phyloP scores from a whole-genome alignment of 64 coral and sea anemone species.

The Montipora foliosa region DNA sequence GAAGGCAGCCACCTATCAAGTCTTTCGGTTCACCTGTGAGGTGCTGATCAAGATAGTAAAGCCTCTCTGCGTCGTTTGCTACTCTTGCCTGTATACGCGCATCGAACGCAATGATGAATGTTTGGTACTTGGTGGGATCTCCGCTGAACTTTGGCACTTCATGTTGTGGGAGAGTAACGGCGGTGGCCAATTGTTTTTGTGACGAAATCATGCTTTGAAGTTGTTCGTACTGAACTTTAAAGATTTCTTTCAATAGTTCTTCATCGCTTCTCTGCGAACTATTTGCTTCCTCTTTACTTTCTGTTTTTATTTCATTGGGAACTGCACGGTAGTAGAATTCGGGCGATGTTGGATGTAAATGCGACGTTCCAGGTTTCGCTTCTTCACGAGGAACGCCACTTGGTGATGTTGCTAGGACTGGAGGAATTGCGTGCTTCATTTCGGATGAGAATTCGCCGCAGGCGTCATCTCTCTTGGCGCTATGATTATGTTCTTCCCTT shows the following conservation, averaged over 20 bases:
- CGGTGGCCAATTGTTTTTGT: constrained; percentile 15
- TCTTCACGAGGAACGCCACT: too few relatives aligned
- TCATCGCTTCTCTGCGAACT: background rate
- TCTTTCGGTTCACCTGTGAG: constrained; percentile 28
- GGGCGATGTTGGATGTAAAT: background rate
- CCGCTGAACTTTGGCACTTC: constrained; percentile 18
- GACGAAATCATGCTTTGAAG: background rate
- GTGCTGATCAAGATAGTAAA: constrained; percentile 49
- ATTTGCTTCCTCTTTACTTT: background rate
- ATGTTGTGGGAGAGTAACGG: background rate
- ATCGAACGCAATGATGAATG: constrained; percentile 52
- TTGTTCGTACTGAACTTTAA: background rate
- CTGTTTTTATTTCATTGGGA: background rate
- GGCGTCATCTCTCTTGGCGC: background rate
- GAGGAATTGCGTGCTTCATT: too few relatives aligned
- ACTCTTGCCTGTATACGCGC: constrained; percentile 19
- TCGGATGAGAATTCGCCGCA: background rate
- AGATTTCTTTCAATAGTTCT: background rate
- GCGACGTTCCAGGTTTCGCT: too few relatives aligned
- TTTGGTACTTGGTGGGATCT: background rate
- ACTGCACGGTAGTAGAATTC: background rate
- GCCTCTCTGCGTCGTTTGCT: background rate
- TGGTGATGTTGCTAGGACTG: too few relatives aligned
- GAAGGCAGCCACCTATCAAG: constrained; percentile 26
- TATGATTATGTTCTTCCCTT: background rate